A percentile compares a stretch with the other conserved stretches of the same genome.
Evolutionary conservation across 2,888 invertebrate genomes (phyloP).

Genomic region (Saturnia pavonia): DNA sequence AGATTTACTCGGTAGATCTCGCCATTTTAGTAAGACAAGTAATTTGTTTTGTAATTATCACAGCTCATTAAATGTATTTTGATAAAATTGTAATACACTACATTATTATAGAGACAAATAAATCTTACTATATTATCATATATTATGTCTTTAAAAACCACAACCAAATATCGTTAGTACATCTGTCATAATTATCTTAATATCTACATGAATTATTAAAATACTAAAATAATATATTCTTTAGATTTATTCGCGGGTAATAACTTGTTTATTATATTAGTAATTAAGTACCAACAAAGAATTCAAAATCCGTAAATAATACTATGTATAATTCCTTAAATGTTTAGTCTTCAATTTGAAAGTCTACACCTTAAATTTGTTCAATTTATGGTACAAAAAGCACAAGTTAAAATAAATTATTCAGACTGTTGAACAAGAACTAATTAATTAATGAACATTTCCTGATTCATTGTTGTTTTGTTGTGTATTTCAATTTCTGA

Average conservation of each 20-base stretch:
- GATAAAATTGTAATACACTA: slow-evolving; percentile 4
- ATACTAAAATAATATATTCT: background rate
- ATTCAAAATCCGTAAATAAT: background rate
- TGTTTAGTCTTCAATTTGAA: background rate
- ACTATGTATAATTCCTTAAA: background rate
- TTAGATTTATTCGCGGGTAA: background rate
- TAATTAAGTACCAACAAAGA: background rate
- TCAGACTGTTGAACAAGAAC: slow-evolving; percentile 34
- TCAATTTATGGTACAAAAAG: slow-evolving; percentile 24
- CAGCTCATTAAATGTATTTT: slow-evolving; percentile 51
- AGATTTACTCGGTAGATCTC: slow-evolving; percentile 60
- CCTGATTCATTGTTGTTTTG: slow-evolving; percentile 26
- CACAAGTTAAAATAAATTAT: slow-evolving; percentile 34
- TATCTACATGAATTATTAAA: slow-evolving; percentile 26
- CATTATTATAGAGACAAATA: slow-evolving; percentile 21
- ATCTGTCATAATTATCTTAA: slow-evolving; percentile 29
- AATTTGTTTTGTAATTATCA: slow-evolving; percentile 66
- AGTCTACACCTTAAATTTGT: background rate
- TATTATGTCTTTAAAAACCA: background rate
- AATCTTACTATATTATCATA: background rate
- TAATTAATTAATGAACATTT: slow-evolving; percentile 40
- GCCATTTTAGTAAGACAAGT: slow-evolving; percentile 53
- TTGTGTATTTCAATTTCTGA: slow-evolving; percentile 27
- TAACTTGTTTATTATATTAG: background rate
- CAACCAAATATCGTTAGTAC: slow-evolving; percentile 8